Evolutionary conservation across 64 coral and sea anemone species (phyloP), one percentile per base, ranked within the genome.

Genomic region (Cladopsammia gracilis): DNA sequence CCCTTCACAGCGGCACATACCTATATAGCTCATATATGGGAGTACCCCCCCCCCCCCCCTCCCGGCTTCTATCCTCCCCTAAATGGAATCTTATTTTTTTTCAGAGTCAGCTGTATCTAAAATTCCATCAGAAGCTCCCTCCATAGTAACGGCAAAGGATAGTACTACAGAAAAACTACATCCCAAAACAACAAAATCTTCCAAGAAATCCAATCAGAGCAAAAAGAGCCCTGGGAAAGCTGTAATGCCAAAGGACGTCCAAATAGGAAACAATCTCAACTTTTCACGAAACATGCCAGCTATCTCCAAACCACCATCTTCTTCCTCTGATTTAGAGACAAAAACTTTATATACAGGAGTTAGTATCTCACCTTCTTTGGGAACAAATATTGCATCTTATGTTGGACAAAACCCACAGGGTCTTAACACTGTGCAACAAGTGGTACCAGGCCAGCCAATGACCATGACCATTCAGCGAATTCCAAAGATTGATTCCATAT

Each of bases 401-500:
- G 44, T n/a, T 67, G 80, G 80, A 50, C 80, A 84, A 84, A 84
- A 48, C 47, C 62, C 20, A 4, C 62, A 66, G 20, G 80, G 18
- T 49, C 14, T 19, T 50, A 66, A 65, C n/a, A 49, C 0, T 45
- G 19, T 9, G 8, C 62, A 20, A 25, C 80, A 84, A 50, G 5
- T 68, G 18, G 18, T 61, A 23, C 44, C 80, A 0, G 23, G 23
- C 1, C 80, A 68, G 19, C 20, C 80, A 13, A n/a, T 50, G 3
- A 84, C 46, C 0, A 84, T 84, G 80, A 8, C 34, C 43, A 45
- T 20, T 50, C 80, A 84, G 61, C 80, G 48, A 5, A 51, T 84
- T 50, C 80, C 80, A 49, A 84, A 64, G 20, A 84, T 84, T 65
- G 80, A 64, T 47, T 67, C 62, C 10, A 34, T 84, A 9, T 84